phyloP scores from a whole-genome alignment of 2,113 vertebrate genomes.

The Pomatostomus ruficeps region DNA sequence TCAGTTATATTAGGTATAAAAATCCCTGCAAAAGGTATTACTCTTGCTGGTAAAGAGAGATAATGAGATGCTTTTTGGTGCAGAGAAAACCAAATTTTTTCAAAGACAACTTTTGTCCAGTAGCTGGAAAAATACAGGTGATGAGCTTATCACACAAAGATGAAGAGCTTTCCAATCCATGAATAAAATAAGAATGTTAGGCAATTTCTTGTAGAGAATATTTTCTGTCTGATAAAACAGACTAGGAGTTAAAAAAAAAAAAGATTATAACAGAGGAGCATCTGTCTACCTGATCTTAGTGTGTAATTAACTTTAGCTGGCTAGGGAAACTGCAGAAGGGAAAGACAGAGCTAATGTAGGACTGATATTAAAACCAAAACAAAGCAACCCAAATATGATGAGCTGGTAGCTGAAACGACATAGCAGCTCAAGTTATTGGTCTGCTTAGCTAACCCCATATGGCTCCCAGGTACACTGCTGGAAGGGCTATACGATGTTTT shows the following conservation, averaged over 20 bases:
- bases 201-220: neutral
- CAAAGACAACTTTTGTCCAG: neutral
- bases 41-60: neutral
- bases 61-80: neutral
- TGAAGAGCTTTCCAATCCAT: neutral
- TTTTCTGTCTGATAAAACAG: neutral
- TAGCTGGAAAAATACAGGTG: neutral
- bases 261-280: neutral
- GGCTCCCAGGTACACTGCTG: neutral
- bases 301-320: neutral
- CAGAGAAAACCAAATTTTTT: neutral
- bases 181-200: slow-evolving; percentile 3
- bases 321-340: neutral
- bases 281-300: neutral
- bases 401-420: neutral
- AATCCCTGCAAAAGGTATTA: neutral
- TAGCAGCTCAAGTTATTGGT: neutral
- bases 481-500: neutral
- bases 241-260: neutral
- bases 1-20: neutral
- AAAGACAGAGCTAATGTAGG: neutral
- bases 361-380: neutral
- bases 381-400: neutral
- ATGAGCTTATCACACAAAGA: neutral
- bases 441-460: neutral